phyloP scores from a whole-genome alignment of 2,113 vertebrate species.

The Platysternon megacephalum region DNA sequence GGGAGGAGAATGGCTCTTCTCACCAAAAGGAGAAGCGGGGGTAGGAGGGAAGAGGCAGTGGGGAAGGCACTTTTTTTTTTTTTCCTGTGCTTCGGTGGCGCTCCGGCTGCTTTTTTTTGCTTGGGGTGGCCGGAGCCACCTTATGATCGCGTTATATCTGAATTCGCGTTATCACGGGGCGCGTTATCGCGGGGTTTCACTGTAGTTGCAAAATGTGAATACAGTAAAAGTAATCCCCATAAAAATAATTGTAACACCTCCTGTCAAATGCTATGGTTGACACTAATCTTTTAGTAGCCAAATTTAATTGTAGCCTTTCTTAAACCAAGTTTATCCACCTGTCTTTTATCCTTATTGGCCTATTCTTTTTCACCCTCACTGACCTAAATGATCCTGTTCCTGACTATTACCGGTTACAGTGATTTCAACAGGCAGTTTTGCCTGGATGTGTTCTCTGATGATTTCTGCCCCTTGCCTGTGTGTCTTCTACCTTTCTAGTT shows the following conservation, averaged over 20 bases:
- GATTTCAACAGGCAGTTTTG: conserved; percentile 53
- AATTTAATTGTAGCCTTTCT: neutral
- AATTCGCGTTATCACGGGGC: no score
- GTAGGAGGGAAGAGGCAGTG: no score
- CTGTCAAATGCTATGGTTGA: neutral
- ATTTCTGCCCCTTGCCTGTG: neutral
- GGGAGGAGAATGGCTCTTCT: no score
- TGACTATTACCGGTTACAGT: neutral
- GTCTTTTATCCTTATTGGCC: neutral
- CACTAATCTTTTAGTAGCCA: neutral
- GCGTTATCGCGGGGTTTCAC: no score
- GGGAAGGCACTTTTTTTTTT: no score
- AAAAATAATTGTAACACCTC: neutral
- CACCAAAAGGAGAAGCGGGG: no score
- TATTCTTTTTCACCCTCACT: neutral
- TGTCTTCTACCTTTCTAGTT: neutral
- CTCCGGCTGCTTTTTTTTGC: no score
- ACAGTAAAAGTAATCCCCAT: conserved; percentile 6
- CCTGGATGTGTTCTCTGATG: neutral
- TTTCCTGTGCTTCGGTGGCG: no score
- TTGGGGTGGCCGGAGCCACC: no score
- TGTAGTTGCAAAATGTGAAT: neutral
- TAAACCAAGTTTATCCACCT: neutral
- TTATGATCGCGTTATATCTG: no score
- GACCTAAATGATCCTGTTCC: neutral